Conservation (phyloP, 2,888 invertebrate genomes). For the Crocallis elinguaria region DNA sequence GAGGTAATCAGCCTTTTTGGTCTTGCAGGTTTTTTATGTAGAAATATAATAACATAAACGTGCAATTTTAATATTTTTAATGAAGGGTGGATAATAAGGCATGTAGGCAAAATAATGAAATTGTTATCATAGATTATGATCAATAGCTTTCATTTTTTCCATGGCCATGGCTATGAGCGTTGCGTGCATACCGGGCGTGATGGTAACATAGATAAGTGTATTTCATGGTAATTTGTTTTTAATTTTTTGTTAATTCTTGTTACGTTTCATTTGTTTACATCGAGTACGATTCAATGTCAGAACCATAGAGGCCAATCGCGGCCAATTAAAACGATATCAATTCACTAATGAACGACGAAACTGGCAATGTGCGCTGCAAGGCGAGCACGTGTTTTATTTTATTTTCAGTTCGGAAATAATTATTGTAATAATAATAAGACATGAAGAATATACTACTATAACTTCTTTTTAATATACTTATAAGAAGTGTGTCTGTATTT, state of each 20-base stretch:
- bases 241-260: constrained; percentile 49
- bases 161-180: constrained; percentile 54
- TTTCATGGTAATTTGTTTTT: constrained; percentile 55
- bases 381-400: not conserved
- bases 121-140: constrained; percentile 65
- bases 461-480: no score
- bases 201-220: constrained; percentile 58
- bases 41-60: not conserved
- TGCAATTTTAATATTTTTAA: constrained; percentile 1
- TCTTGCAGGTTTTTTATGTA: constrained; percentile 23
- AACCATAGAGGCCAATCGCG: constrained; percentile 38
- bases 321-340: constrained; percentile 38
- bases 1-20: constrained; percentile 71
- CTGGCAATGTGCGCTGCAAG: not conserved
- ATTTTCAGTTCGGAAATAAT: not conserved
- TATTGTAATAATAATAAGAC: no score
- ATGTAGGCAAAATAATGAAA: constrained; percentile 46
- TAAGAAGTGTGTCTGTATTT: no score
- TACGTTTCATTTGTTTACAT: constrained; percentile 54
- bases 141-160: constrained; percentile 64
- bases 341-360: constrained; percentile 30
- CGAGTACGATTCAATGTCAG: constrained; percentile 43
- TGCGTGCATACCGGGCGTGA: constrained; percentile 58
- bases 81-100: constrained; percentile 15
- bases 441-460: no score